Evolutionary conservation across 2,888 invertebrate species (phyloP).

Genomic region (Tetanocera ferruginea): DNA sequence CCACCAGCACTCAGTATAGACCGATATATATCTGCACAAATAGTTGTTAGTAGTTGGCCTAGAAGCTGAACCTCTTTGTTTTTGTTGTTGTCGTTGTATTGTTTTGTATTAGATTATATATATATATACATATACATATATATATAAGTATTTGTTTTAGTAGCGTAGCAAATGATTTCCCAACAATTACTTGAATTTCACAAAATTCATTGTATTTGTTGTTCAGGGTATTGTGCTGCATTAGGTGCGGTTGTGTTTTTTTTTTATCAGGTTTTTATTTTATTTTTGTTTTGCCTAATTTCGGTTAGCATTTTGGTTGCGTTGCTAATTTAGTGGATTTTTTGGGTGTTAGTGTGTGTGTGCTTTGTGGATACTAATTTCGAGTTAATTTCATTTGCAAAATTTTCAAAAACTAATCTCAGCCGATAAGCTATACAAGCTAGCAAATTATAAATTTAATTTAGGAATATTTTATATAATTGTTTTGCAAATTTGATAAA

Average conservation of each 20-base stretch:
- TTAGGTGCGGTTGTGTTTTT: constrained; percentile 6
- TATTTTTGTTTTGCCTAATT: not conserved
- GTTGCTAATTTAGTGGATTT: constrained; percentile 5
- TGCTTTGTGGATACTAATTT: constrained; percentile 18
- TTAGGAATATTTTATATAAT: not conserved
- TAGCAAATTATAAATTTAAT: not conserved
- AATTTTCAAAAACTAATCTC: constrained; percentile 27
- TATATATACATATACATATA: too few relatives aligned
- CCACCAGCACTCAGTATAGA: not conserved
- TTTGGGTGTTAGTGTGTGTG: not conserved
- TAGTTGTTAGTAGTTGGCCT: too few relatives aligned
- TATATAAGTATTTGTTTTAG: too few relatives aligned
- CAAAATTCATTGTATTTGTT: too few relatives aligned
- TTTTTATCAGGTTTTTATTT: too few relatives aligned
- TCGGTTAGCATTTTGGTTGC: not conserved
- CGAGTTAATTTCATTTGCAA: constrained; percentile 28
- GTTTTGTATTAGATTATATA: too few relatives aligned
- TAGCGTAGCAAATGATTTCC: too few relatives aligned
- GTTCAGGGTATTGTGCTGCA: not conserved
- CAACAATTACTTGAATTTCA: too few relatives aligned
- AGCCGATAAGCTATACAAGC: not conserved
- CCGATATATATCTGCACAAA: too few relatives aligned
- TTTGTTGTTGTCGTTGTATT: too few relatives aligned
- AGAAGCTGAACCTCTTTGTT: too few relatives aligned
- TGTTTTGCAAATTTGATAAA: not conserved